phyloP scores from a whole-genome alignment of 2,113 vertebrate species.

The Melanocharis versteri region DNA sequence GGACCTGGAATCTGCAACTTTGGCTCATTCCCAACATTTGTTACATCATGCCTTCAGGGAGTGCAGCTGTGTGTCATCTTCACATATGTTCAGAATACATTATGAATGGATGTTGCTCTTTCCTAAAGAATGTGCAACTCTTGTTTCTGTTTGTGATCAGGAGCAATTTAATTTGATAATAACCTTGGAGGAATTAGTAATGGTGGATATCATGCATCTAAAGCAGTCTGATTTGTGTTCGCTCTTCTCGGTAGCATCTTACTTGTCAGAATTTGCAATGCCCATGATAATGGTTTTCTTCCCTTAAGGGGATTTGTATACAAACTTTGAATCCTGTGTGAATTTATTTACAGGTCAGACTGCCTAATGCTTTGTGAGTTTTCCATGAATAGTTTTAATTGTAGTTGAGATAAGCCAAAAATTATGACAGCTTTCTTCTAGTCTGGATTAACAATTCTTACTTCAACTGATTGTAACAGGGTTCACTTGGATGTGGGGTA shows the following conservation, averaged over 20 bases:
- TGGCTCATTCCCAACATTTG: background rate
- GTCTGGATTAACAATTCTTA: background rate
- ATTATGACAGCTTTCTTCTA: accelerated
- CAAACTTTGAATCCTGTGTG: background rate
- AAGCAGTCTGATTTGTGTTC: background rate
- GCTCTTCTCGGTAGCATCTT: background rate
- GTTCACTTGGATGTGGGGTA: background rate
- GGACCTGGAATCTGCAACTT: background rate
- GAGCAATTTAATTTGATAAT: background rate
- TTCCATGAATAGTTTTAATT: background rate
- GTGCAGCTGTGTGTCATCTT: background rate
- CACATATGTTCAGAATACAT: background rate
- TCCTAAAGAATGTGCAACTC: background rate
- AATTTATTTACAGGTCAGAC: background rate
- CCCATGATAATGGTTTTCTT: background rate
- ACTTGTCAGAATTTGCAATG: background rate
- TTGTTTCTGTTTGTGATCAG: background rate
- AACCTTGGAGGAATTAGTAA: background rate
- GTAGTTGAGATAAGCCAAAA: background rate
- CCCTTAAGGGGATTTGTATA: background rate
- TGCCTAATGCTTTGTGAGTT: background rate
- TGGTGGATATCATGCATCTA: background rate
- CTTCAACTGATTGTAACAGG: background rate
- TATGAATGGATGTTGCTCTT: background rate
- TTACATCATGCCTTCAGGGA: background rate